phyloP scores from a whole-genome alignment of 2,888 invertebrate species.

The Atethmia centrago region DNA sequence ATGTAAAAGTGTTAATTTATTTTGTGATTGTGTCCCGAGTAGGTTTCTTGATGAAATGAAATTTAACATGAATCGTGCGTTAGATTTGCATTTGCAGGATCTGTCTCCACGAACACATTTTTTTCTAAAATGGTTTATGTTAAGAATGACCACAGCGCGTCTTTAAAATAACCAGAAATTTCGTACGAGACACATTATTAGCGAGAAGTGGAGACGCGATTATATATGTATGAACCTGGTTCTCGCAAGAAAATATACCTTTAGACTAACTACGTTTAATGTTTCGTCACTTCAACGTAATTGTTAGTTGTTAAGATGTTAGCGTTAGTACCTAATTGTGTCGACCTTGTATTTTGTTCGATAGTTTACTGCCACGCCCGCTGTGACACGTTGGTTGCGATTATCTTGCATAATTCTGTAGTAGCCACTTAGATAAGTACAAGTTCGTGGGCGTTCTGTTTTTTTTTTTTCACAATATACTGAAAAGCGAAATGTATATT shows the following conservation, averaged over 20 bases:
- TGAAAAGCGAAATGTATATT: not conserved
- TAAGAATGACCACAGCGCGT: not conserved
- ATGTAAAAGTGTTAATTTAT: constrained; percentile 55
- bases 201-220: not conserved
- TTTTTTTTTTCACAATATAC: constrained; percentile 15
- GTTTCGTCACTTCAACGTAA: constrained; percentile 29
- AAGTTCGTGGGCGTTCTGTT: constrained; percentile 4
- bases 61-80: constrained; percentile 14
- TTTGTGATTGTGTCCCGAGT: constrained; percentile 48
- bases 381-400: constrained; percentile 27
- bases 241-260: constrained; percentile 6
- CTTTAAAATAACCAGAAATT: not conserved
- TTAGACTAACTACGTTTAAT: constrained; percentile 19
- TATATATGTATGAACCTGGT: not conserved
- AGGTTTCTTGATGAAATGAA: constrained; percentile 14
- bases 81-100: constrained; percentile 12
- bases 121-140: not conserved
- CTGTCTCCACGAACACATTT: not conserved
- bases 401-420: constrained; percentile 25
- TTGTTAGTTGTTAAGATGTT: constrained; percentile 42
- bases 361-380: constrained; percentile 29
- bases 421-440: constrained; percentile 16
- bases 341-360: constrained; percentile 38
- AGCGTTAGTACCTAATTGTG: constrained; percentile 39
- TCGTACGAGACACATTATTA: not conserved